Conservation (phyloP, 1,140 invertebrate species). For the Hyposmocoma kahamanoa region DNA sequence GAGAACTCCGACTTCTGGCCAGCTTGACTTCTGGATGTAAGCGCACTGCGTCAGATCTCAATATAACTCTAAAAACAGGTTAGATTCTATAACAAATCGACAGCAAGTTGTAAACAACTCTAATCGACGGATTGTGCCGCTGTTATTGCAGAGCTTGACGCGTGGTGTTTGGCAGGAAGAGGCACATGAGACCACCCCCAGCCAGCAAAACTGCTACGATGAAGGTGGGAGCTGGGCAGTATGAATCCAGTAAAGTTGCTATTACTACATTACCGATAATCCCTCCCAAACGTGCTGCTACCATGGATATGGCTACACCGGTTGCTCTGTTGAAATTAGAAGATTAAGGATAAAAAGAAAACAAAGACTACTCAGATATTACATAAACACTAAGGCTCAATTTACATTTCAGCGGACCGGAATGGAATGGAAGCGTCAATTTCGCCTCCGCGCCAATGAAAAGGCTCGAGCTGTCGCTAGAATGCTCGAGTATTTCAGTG, state of each 20-base stretch:
- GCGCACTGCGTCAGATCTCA: constrained; percentile 19
- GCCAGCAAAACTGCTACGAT: constrained; percentile 87
- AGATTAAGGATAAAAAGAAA: no score
- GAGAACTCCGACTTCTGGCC: no score
- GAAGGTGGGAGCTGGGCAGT: constrained; percentile 89
- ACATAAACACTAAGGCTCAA: no score
- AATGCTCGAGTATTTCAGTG: no score
- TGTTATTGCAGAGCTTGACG: constrained; percentile 84
- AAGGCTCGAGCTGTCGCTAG: no score
- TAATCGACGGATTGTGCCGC: neutral
- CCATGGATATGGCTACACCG: constrained; percentile 90
- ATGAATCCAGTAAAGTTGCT: constrained; percentile 85
- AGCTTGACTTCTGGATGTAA: no score
- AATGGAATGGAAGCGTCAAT: no score
- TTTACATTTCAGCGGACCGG: no score
- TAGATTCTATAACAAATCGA: constrained; percentile 15
- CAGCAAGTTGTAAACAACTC: neutral
- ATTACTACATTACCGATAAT: constrained; percentile 92
- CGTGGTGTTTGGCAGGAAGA: constrained; percentile 90
- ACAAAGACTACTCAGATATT: no score
- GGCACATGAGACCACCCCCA: constrained; percentile 86
- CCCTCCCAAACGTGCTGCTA: constrained; percentile 86
- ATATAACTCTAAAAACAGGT: neutral
- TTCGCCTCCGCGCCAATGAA: no score
- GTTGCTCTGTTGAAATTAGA: constrained; percentile 79